A percentile compares a stretch with the other conserved stretches of the same genome.
Evolutionary conservation across 2,888 invertebrate genomes (phyloP).

Genomic region (Notocelia uddmanniana): DNA sequence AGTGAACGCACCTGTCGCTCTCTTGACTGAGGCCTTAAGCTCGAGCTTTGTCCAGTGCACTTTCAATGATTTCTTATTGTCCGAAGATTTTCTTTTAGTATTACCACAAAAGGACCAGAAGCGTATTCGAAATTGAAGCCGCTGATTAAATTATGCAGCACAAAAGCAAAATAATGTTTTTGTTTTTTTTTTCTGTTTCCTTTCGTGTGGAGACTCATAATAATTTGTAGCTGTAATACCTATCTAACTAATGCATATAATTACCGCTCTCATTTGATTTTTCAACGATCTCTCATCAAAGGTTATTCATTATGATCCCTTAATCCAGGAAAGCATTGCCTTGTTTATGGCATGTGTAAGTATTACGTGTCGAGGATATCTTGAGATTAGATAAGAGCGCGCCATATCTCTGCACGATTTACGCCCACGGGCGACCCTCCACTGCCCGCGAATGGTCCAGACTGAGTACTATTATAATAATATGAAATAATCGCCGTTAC

Average conservation of each 20-base stretch:
- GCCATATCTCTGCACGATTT: slow-evolving; percentile 61
- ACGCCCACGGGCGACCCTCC: slow-evolving; percentile 70
- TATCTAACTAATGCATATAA: not conserved
- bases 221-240: too few relatives aligned
- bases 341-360: slow-evolving; percentile 61
- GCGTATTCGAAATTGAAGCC: not conserved
- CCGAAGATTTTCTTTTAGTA: not conserved
- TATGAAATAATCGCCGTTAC: slow-evolving; percentile 38
- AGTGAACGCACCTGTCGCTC: slow-evolving; percentile 61
- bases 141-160: not conserved
- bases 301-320: slow-evolving; percentile 16
- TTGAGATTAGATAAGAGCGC: slow-evolving; percentile 66
- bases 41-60: slow-evolving; percentile 29
- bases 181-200: too few relatives aligned
- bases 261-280: not conserved
- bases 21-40: slow-evolving; percentile 47
- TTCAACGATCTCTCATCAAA: not conserved
- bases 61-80: slow-evolving; percentile 4
- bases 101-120: not conserved
- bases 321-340: slow-evolving; percentile 48
- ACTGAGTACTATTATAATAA: slow-evolving; percentile 39
- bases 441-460: slow-evolving; percentile 50
- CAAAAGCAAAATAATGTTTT: too few relatives aligned
- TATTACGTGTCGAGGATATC: slow-evolving; percentile 62
- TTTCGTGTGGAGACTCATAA: too few relatives aligned